Conservation (phyloP, 2,113 vertebrate species). For the Lepus timidus region DNA sequence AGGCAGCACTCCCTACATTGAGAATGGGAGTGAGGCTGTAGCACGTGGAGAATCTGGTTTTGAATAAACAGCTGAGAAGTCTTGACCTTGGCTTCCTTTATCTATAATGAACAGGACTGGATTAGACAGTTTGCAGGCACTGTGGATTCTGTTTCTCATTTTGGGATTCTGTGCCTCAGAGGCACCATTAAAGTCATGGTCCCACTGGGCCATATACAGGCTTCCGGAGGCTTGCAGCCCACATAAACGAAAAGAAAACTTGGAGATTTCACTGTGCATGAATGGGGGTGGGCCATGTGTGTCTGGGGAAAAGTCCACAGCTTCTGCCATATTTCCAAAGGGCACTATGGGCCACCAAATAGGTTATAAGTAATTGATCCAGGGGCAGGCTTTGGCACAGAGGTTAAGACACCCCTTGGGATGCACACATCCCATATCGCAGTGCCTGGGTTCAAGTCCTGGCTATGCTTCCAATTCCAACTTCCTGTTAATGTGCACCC, state of each 20-base stretch:
- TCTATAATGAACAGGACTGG: not conserved
- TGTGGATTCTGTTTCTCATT: not conserved
- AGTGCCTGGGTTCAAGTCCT: too few relatives aligned
- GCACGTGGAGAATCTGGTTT: not conserved
- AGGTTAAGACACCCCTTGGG: too few relatives aligned
- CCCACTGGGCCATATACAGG: not conserved
- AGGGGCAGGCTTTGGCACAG: not conserved
- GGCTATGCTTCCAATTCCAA: too few relatives aligned
- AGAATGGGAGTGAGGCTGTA: not conserved
- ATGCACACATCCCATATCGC: too few relatives aligned
- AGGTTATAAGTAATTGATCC: not conserved
- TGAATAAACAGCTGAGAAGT: not conserved
- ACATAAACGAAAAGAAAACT: not conserved
- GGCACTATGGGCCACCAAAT: not conserved
- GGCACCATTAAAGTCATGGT: not conserved
- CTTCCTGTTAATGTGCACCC: too few relatives aligned
- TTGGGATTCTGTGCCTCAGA: not conserved
- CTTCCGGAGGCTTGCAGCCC: not conserved
- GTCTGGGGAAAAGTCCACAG: not conserved
- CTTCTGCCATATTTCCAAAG: not conserved
- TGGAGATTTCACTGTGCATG: not conserved
- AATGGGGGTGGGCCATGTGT: not conserved
- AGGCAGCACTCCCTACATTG: not conserved
- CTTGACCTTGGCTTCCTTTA: not conserved
- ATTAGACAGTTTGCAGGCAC: not conserved